Percentiles rank a stretch among this genome's conserved stretches.
These are phyloP conservation scores for Beris chalybata DNA, from an alignment of 2,888 invertebrate species.

Conservation along the genomic window DNA sequence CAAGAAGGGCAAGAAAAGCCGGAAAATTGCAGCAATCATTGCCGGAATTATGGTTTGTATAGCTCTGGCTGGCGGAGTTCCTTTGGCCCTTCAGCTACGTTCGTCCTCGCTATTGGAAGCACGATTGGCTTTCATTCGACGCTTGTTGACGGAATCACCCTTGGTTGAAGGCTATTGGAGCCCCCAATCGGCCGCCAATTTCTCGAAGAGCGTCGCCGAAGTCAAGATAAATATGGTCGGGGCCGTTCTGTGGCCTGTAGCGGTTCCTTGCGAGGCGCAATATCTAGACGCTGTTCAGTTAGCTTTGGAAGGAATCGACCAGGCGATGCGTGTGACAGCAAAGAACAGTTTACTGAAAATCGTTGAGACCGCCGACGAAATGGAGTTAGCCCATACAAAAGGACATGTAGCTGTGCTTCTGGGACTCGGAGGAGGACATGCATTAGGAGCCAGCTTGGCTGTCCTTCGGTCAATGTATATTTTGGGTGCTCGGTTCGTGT, in stretches of 20 bases:
- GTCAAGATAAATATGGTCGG: slow-evolving; percentile 60
- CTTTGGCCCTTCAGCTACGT: slow-evolving; percentile 60
- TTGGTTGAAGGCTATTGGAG: slow-evolving; percentile 61
- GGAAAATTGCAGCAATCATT: slow-evolving; percentile 49
- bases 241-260: slow-evolving; percentile 56
- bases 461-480: slow-evolving; percentile 67
- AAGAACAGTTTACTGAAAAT: slow-evolving; percentile 60
- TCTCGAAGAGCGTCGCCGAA: slow-evolving; percentile 46
- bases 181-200: slow-evolving; percentile 45
- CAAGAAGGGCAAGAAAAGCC: slow-evolving; percentile 40
- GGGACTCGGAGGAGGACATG: slow-evolving; percentile 69
- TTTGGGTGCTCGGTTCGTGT: slow-evolving; percentile 67
- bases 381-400: slow-evolving; percentile 63
- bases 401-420: slow-evolving; percentile 66
- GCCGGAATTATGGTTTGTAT: slow-evolving; percentile 51
- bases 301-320: slow-evolving; percentile 68
- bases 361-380: slow-evolving; percentile 62
- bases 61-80: slow-evolving; percentile 57
- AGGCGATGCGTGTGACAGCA: slow-evolving; percentile 62
- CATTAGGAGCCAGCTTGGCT: slow-evolving; percentile 67
- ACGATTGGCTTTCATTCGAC: slow-evolving; percentile 60
- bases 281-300: slow-evolving; percentile 68
- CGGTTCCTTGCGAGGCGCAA: slow-evolving; percentile 65
- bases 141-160: slow-evolving; percentile 61
- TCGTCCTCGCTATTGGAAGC: slow-evolving; percentile 62